phyloP scores from a whole-genome alignment of 2,113 vertebrate genomes.

The Catharus fuscescens region DNA sequence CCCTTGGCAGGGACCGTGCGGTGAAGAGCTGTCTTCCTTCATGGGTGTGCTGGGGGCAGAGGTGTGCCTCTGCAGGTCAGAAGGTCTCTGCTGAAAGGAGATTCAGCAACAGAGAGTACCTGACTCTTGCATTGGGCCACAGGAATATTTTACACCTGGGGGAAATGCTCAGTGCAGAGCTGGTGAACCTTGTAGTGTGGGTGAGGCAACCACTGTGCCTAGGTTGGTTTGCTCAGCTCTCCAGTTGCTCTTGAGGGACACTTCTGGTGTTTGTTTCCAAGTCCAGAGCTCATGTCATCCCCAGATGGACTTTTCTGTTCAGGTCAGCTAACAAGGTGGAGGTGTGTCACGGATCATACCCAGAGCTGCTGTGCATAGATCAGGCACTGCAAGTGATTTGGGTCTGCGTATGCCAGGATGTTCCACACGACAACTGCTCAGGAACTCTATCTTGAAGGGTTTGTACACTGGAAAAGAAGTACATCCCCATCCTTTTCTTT shows the following conservation, averaged over 20 bases:
- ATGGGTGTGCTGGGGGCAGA: fast-evolving
- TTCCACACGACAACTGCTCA: background rate
- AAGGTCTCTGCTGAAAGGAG: background rate
- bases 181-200: background rate
- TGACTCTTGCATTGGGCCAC: background rate
- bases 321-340: background rate
- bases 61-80: background rate
- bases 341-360: background rate
- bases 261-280: background rate
- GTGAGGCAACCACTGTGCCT: background rate
- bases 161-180: background rate
- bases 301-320: background rate
- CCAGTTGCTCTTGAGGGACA: background rate
- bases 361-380: background rate
- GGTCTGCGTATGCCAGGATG: background rate
- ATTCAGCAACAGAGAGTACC: background rate
- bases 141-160: background rate
- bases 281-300: background rate
- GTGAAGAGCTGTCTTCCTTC: background rate
- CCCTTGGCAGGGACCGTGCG: background rate
- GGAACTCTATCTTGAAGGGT: background rate
- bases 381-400: background rate
- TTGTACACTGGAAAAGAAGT: background rate
- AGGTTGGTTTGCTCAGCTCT: background rate
- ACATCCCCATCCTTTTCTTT: background rate